A percentile compares a stretch with the other conserved stretches of the same genome.
phyloP scores from a whole-genome alignment of 2,888 invertebrate genomes.

The Aphrophora alni region DNA sequence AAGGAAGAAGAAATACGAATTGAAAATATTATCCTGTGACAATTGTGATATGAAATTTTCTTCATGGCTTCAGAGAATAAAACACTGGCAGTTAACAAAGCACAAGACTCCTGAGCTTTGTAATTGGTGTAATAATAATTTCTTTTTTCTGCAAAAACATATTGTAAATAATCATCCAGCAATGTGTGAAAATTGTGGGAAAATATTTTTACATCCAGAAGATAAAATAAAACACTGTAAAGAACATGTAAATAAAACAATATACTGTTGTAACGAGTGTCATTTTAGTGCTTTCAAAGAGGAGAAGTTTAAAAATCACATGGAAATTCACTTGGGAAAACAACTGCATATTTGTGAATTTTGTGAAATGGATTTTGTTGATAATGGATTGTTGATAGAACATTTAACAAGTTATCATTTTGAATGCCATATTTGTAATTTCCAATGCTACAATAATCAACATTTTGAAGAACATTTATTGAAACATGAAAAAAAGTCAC shows the following conservation, averaged over 20 bases:
- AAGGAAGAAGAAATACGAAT: too few relatives aligned
- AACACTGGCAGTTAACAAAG: background rate
- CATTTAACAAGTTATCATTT: background rate
- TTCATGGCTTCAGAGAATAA: background rate
- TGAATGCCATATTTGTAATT: background rate
- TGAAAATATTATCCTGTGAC: background rate
- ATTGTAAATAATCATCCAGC: background rate
- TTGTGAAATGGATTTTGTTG: background rate
- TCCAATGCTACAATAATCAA: background rate
- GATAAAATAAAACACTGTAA: background rate
- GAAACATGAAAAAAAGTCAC: background rate
- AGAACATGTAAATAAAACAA: background rate
- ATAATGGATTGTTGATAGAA: background rate
- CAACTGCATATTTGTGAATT: background rate
- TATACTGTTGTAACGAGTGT: background rate
- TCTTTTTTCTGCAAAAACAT: background rate
- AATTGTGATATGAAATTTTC: background rate
- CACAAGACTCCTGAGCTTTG: background rate
- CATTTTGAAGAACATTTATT: background rate
- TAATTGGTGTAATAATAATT: background rate
- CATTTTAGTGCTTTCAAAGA: background rate
- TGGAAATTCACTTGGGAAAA: background rate
- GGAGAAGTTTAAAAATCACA: background rate
- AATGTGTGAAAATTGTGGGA: background rate
- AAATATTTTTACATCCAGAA: background rate